Evolutionary conservation across 2,797 vertebrate species (phyloP), one percentile per base, ranked within the genome.

Genomic region (Cryptoblepharus egeriae): DNA sequence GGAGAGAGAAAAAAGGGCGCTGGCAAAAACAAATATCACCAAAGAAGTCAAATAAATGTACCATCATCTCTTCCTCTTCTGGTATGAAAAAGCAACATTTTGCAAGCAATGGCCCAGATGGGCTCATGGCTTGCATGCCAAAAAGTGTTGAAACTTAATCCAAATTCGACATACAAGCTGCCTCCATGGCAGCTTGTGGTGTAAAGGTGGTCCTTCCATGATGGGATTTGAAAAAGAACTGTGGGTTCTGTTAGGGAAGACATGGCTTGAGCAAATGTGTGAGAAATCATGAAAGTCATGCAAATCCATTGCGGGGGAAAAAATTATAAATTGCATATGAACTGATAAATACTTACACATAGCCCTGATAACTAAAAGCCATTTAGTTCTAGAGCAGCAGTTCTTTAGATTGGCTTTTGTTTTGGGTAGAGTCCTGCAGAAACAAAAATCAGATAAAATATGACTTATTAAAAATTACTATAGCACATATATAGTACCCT

Each of bases 31-130:
- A 84, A 91, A 85, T 91, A 88, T 84, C 88, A 90, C 78, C 89
- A 89, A 91, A 93, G 90, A 93, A 93, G 86, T 91, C 90, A 92
- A 93, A 92, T 90, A 91, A 92, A 93, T 92, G 93, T 93, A 90
- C 91, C 91, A 92, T 89, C 89, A 92, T 93, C 88, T 90, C 83
- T 93, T 92, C 89, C 89, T 91, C 86, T 90, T 92, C 88, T 92
- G 92, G 64, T 93, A 93, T 93, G 91, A 93, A 93, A 92, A 93
- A 93, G 92, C 93, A 94, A 92, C 92, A 90, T 90, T 94, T 91
- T 87, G 91, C 92, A 91, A 92, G 91, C 91, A 91, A 79, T 79
- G 92, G 88, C 87, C 91, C 92, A 81, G 94, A 95, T 95, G 95
- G 88, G 89, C 93, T 85, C 83, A 83, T 82, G 88, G 88, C 92